Conservation (phyloP, 2,797 vertebrate species). For the Cuculus canorus region DNA sequence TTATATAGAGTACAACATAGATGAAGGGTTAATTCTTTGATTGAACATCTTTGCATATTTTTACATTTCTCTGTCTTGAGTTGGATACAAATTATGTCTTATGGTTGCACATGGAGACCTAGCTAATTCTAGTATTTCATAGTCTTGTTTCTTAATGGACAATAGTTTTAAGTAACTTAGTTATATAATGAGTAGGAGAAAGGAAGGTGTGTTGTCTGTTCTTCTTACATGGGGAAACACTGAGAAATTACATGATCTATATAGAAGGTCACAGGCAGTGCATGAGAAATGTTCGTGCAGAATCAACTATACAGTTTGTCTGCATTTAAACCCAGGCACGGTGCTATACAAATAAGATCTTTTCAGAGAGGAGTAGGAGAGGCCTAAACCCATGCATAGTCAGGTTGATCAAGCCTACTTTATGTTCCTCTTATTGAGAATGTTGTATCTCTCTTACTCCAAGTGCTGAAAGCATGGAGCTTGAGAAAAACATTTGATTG, state of each 20-base stretch:
- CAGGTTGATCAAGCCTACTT: background rate
- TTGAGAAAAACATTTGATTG: background rate
- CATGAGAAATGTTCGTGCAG: background rate
- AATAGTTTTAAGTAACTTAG: background rate
- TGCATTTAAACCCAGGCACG: background rate
- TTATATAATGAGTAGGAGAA: background rate
- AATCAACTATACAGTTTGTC: background rate
- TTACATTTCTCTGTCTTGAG: background rate
- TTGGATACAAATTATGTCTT: background rate
- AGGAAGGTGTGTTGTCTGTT: background rate
- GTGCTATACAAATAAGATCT: background rate
- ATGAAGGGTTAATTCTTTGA: slow-evolving; percentile 8
- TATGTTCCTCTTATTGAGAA: background rate
- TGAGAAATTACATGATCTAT: background rate
- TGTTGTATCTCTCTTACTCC: background rate
- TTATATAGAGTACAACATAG: slow-evolving; percentile 5
- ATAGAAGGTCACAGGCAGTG: background rate
- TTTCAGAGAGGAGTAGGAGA: background rate
- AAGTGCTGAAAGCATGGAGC: background rate
- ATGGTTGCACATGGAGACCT: background rate
- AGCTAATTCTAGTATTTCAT: background rate
- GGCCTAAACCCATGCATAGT: background rate
- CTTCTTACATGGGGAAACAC: background rate
- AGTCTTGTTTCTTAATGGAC: background rate
- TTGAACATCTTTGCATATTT: background rate